Evolutionary conservation across 2,113 vertebrate species (phyloP).

Genomic region (Psephotus haematonotus): DNA sequence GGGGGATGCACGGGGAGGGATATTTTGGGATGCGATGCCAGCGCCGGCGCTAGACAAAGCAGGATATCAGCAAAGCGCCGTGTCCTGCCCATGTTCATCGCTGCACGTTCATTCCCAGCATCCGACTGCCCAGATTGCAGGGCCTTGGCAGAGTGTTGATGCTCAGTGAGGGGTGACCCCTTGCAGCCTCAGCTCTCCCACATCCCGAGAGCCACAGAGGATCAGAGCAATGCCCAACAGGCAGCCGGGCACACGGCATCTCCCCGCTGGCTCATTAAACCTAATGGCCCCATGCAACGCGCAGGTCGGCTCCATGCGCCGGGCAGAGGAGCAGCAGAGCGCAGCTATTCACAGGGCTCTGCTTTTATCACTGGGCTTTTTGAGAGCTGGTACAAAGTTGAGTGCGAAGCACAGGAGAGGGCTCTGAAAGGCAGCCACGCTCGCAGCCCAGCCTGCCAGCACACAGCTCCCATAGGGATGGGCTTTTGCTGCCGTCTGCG

Average conservation of each 20-base stretch:
- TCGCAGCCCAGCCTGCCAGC: background rate
- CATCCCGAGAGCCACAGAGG: background rate
- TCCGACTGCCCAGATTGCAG: background rate
- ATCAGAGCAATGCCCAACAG: background rate
- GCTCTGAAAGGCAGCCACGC: background rate
- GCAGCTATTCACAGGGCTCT: background rate
- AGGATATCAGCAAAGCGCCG: background rate
- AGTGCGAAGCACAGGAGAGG: conserved; percentile 23
- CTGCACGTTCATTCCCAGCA: background rate
- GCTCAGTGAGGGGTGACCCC: background rate
- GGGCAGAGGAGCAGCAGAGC: background rate
- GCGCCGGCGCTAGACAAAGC: background rate
- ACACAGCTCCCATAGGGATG: background rate
- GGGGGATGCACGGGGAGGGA: background rate
- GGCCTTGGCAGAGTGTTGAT: background rate
- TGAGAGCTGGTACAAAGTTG: conserved; percentile 17
- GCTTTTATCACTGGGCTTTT: conserved; percentile 42
- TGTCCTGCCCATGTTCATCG: rapidly evolving
- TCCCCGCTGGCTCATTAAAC: background rate
- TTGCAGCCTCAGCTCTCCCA: background rate
- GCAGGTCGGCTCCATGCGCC: background rate
- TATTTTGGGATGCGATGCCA: conserved; percentile 27
- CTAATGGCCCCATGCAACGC: background rate
- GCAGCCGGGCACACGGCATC: background rate
- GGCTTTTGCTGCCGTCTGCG: background rate